phyloP scores from a whole-genome alignment of 2,113 vertebrate species.

The Procapra przewalskii region DNA sequence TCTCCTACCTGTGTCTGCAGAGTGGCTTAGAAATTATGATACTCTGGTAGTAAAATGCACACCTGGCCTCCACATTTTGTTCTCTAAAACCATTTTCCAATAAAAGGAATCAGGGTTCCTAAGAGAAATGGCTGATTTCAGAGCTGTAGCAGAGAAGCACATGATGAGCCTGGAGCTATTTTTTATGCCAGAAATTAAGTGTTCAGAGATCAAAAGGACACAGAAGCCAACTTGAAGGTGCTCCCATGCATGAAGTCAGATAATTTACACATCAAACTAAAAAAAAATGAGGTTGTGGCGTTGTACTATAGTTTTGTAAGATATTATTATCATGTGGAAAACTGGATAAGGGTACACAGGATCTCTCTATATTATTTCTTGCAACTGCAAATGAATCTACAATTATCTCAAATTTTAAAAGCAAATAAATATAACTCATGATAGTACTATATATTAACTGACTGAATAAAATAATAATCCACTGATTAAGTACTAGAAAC shows the following conservation, averaged over 20 bases:
- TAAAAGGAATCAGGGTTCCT: background rate
- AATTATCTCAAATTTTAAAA: background rate
- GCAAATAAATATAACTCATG: background rate
- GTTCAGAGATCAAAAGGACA: constrained; percentile 15
- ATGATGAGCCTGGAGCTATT: background rate
- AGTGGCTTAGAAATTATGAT: background rate
- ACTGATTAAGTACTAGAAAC: background rate
- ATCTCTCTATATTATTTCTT: background rate
- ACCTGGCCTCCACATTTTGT: background rate
- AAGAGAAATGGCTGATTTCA: background rate
- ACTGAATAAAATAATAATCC: background rate
- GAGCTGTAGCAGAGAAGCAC: background rate
- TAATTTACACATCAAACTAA: background rate
- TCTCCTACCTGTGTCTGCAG: background rate
- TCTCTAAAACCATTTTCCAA: constrained; percentile 1
- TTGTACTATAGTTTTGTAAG: background rate
- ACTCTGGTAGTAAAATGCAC: background rate
- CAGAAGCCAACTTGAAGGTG: background rate
- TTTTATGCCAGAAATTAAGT: background rate
- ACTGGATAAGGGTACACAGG: background rate
- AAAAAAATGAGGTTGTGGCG: background rate
- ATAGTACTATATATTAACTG: background rate
- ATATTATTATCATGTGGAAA: background rate
- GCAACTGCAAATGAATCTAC: background rate
- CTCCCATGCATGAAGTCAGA: background rate